Conservation (phyloP, 2,797 vertebrate genomes). For the Hyperoplus lanceolatus region DNA sequence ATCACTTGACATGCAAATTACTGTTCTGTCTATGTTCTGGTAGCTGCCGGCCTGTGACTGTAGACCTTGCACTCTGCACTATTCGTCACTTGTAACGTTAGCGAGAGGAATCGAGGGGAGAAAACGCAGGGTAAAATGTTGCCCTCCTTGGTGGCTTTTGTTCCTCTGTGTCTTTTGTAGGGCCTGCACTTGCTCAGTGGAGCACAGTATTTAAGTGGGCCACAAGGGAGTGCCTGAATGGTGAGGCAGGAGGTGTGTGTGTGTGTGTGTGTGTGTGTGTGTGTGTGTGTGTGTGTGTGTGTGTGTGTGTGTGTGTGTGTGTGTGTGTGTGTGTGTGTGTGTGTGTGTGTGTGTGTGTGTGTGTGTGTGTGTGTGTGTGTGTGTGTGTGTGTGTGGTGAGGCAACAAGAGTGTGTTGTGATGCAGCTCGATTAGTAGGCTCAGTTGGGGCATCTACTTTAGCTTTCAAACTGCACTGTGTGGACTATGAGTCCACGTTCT, state of each 20-base stretch:
- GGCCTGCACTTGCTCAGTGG: constrained; percentile 84
- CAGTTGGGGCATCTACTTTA: constrained; percentile 61
- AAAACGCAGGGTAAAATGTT: constrained; percentile 72
- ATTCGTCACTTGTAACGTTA: constrained; percentile 53
- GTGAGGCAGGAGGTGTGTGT: constrained; percentile 75
- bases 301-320: constrained; percentile 32
- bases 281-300: constrained; percentile 43
- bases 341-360: too few relatives aligned
- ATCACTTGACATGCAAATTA: constrained; percentile 44
- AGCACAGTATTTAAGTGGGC: constrained; percentile 88
- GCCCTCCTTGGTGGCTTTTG: constrained; percentile 86
- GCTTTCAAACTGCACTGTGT: constrained; percentile 47
- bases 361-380: too few relatives aligned
- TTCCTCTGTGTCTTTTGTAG: constrained; percentile 85
- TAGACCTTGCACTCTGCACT: constrained; percentile 28
- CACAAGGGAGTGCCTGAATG: constrained; percentile 87
- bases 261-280: constrained; percentile 38
- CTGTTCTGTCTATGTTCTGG: constrained; percentile 23
- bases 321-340: constrained; percentile 18
- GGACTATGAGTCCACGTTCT: too few relatives aligned
- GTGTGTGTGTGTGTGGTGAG: constrained; percentile 40
- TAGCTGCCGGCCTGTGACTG: constrained; percentile 17
- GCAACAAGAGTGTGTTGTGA: constrained; percentile 72
- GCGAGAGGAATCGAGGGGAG: constrained; percentile 53
- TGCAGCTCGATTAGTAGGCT: constrained; percentile 86